Evolutionary conservation across 1,140 invertebrate genomes (phyloP).

Genomic region (Papilio machaon): DNA sequence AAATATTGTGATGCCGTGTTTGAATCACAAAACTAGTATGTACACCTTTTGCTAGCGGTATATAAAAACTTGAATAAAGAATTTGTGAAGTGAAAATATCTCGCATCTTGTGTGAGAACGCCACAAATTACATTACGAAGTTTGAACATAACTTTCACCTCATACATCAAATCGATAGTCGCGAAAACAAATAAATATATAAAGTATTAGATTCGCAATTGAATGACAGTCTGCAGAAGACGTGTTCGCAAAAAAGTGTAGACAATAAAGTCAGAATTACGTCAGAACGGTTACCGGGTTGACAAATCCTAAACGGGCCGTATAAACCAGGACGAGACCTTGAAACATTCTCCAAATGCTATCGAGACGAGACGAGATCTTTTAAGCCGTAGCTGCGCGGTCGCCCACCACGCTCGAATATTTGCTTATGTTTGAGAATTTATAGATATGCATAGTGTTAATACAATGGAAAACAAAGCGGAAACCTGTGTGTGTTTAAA

Average conservation of each 20-base stretch:
- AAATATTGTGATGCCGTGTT: conserved; percentile 11
- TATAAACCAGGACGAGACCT: conserved; percentile 77
- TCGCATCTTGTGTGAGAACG: conserved; percentile 34
- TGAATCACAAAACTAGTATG: conserved; percentile 9
- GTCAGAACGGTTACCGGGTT: conserved; percentile 57
- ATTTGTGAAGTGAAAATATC: conserved; percentile 31
- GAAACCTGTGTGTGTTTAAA: conserved; percentile 33
- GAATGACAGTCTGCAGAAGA: conserved; percentile 6
- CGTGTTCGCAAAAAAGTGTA: conserved; percentile 27
- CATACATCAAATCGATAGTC: conserved; percentile 19
- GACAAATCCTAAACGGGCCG: conserved; percentile 76
- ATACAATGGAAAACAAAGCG: conserved; percentile 35
- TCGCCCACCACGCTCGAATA: conserved; percentile 67
- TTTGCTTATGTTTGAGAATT: conserved; percentile 52
- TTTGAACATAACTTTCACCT: conserved; percentile 36
- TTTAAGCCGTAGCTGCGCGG: conserved; percentile 60
- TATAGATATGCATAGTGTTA: conserved; percentile 30
- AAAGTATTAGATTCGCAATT: neutral
- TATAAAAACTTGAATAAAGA: conserved; percentile 14
- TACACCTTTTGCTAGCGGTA: conserved; percentile 13
- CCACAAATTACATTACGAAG: conserved; percentile 1
- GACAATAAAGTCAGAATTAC: conserved; percentile 32
- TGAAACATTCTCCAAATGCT: conserved; percentile 80
- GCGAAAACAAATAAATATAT: neutral
- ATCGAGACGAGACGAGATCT: conserved; percentile 76